Conservation (phyloP, 2,888 invertebrate genomes). For the Noctua comes region DNA sequence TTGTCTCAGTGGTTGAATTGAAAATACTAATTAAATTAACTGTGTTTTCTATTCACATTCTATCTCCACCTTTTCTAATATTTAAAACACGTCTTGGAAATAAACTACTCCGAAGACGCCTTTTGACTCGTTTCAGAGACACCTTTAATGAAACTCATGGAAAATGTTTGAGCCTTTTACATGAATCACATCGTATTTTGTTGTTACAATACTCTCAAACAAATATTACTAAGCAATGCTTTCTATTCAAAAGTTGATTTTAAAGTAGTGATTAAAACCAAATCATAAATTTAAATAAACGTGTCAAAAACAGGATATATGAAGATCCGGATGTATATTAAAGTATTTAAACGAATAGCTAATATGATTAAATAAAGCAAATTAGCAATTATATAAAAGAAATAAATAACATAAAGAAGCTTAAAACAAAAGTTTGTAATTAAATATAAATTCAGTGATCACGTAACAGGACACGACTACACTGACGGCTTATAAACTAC, state of each 20-base stretch:
- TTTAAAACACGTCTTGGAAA: constrained; percentile 15
- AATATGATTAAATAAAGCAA: constrained; percentile 21
- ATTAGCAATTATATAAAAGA: constrained; percentile 22
- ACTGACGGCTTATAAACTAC: not conserved
- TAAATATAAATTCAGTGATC: constrained; percentile 10
- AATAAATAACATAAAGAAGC: constrained; percentile 3
- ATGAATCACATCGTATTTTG: not conserved
- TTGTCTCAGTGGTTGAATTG: not conserved
- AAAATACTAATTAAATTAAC: constrained; percentile 3
- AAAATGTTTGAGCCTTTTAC: constrained; percentile 14
- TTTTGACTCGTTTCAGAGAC: constrained; percentile 2
- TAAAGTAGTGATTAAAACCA: constrained; percentile 14
- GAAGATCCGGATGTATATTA: constrained; percentile 17
- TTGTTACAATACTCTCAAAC: not conserved
- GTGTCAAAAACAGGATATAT: constrained; percentile 5
- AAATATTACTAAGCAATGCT: constrained; percentile 8
- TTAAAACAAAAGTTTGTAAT: constrained; percentile 33
- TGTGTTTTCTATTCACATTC: not conserved
- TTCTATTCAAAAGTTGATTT: constrained; percentile 6
- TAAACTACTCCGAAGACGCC: constrained; percentile 11
- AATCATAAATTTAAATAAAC: constrained; percentile 28
- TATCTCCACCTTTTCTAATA: constrained; percentile 5
- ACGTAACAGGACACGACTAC: not conserved
- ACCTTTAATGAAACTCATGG: not conserved
- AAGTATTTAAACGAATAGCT: constrained; percentile 21